Evolutionary conservation across 2,888 invertebrate genomes (phyloP), one percentile per base, ranked within the genome.

Genomic region (Protophormia terraenovae): DNA sequence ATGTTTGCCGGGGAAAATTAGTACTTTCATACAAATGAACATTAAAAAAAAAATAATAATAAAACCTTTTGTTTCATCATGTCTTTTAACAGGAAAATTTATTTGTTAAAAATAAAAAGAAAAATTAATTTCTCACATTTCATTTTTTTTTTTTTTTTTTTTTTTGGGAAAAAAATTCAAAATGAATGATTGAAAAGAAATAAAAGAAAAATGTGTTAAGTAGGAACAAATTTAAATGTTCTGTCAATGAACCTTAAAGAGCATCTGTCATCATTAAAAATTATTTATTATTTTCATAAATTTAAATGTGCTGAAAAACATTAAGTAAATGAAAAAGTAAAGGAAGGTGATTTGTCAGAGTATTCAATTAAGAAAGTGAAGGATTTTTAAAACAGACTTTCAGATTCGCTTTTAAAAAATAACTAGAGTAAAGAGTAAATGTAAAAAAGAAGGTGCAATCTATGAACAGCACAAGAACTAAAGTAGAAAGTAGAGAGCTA

Each of bases 161-260:
- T 32, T 73, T 62, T 60, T 47, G 2, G n/a, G 3, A 5, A 3
- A 16, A 24, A 38, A 53, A 66, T 66, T 38, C 12, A 14, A 38
- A 5, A 41, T 5, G 22, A 62, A 35, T 6, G 2, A 41, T 27
- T 27, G 14, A 41, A 38, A 27, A 27, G 60, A 60, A 7, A 69
- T 41, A 47, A 19, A 19, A 0, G 4, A 32, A 32, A 4, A 38
- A 41, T 41, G 14, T 72, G 0, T 8, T 35, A 35, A 71, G 38
- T 16, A 16, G n/a, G 24, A 58, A n/a, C 19, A 55, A 24, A 53
- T 12, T 12, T 24, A 12, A 3, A 24, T 35, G 8, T 14, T 22
- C 16, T 53, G 69, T 38, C 69, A 71, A 38, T 71, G 55, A 71
- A 71, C 53, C 38, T 38, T 38, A 38, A 69, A 53, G n/a, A 69